These are phyloP conservation scores for Syndactyla subalaris DNA, from an alignment of 2,797 vertebrate genomes.

Conservation along the genomic window DNA sequence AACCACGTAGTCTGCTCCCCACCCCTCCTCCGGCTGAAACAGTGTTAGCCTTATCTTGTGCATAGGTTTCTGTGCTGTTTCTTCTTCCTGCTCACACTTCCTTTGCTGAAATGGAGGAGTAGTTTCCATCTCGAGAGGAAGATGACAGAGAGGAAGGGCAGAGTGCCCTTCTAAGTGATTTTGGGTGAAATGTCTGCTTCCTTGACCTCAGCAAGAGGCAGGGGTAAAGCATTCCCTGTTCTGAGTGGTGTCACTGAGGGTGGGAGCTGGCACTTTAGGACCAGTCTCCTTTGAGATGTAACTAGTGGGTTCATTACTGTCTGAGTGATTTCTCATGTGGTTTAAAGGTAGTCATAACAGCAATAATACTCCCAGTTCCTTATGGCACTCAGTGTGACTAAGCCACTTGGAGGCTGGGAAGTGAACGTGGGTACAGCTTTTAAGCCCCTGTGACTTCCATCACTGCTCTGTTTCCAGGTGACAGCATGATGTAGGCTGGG, in stretches of 20 bases:
- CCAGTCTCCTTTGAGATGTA: not conserved
- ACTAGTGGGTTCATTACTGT: not conserved
- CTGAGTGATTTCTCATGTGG: not conserved
- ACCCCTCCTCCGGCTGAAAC: not conserved
- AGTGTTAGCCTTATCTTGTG: not conserved
- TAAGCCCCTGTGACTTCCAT: not conserved
- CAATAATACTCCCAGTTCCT: not conserved
- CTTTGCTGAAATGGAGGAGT: not conserved
- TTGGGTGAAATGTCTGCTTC: not conserved
- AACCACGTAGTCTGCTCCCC: not conserved
- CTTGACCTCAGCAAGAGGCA: fast-evolving
- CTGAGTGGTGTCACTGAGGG: not conserved
- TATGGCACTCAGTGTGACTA: not conserved
- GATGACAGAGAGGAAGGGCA: not conserved
- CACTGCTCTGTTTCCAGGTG: not conserved
- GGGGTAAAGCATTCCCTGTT: not conserved
- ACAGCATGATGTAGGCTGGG: fast-evolving
- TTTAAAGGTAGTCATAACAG: not conserved
- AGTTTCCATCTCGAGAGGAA: not conserved
- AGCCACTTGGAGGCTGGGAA: not conserved
- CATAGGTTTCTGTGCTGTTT: not conserved
- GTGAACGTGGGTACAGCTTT: too few relatives aligned
- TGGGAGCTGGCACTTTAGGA: not conserved
- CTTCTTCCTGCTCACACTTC: not conserved
- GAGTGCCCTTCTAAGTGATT: not conserved